Evolutionary conservation across 2,797 vertebrate species (phyloP).

Genomic region (Ara ararauna): DNA sequence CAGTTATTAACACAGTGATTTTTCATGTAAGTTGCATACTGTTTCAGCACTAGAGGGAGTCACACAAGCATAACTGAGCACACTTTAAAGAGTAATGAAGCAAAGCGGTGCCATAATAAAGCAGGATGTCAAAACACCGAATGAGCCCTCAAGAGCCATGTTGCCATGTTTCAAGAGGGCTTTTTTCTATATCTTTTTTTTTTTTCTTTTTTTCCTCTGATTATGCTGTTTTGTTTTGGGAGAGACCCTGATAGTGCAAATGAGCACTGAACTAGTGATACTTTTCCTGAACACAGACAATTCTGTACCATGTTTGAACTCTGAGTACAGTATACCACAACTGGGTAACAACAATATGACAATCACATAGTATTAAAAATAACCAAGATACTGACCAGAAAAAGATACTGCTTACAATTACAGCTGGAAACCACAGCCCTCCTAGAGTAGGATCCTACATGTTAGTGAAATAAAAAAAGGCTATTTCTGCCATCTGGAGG

Average conservation of each 20-base stretch:
- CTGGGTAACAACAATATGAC: background rate
- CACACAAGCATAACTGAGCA: background rate
- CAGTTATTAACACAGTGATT: fast-evolving
- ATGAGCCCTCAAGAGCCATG: background rate
- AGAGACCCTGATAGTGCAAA: background rate
- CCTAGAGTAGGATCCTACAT: background rate
- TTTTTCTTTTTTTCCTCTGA: background rate
- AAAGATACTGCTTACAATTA: background rate
- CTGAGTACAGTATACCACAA: background rate
- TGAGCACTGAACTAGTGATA: background rate
- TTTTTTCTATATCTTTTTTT: background rate
- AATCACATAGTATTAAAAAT: background rate
- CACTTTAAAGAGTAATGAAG: fast-evolving
- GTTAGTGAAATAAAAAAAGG: background rate
- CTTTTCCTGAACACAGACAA: background rate
- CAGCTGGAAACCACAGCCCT: background rate
- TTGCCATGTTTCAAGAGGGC: background rate
- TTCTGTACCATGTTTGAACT: background rate
- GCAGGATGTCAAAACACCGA: background rate
- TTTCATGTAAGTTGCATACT: fast-evolving
- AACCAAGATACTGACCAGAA: background rate
- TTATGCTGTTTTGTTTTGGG: background rate
- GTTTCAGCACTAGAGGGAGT: conserved; percentile 21
- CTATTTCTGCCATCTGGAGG: background rate
- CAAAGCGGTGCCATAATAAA: background rate